Evolutionary conservation across 92 coral and sea anemone species (phyloP).

Genomic region (Zoanthus solanderi): DNA sequence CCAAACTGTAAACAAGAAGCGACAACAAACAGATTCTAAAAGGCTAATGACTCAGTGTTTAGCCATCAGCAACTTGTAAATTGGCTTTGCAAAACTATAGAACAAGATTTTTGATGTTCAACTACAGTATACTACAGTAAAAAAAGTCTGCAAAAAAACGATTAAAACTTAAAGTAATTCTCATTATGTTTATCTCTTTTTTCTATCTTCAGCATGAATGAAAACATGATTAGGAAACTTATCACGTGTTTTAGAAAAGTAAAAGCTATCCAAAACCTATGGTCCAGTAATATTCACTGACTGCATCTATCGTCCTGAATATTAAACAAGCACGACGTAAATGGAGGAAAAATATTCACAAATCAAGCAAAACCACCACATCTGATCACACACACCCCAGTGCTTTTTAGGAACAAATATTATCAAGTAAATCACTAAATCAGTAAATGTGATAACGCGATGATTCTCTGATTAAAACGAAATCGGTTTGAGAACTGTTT

Average conservation of each 20-base stretch:
- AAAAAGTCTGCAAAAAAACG: slow-evolving; percentile 24
- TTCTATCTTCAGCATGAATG: slow-evolving; percentile 26
- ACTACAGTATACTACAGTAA: slow-evolving; percentile 42
- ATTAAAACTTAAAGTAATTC: slow-evolving; percentile 61
- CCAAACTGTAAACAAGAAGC: slow-evolving; percentile 29
- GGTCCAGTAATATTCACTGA: neutral
- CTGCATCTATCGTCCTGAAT: slow-evolving; percentile 21
- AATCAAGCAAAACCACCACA: neutral
- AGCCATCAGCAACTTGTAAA: slow-evolving; percentile 61
- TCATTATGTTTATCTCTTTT: slow-evolving; percentile 57
- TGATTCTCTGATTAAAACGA: slow-evolving; percentile 28
- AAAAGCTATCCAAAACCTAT: slow-evolving; percentile 24
- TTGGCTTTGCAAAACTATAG: slow-evolving; percentile 55
- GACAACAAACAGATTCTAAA: slow-evolving; percentile 46
- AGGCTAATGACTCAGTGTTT: slow-evolving; percentile 33
- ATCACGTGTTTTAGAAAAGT: slow-evolving; percentile 23
- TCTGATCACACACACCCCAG: slow-evolving; percentile 8
- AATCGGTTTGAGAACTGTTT: slow-evolving; percentile 35
- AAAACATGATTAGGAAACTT: slow-evolving; percentile 16
- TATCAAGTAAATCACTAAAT: slow-evolving; percentile 41
- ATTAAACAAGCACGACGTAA: slow-evolving; percentile 21
- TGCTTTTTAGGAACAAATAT: slow-evolving; percentile 26
- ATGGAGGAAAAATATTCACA: neutral
- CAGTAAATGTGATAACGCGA: slow-evolving; percentile 12
- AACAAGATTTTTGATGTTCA: slow-evolving; percentile 62